These are phyloP conservation scores for Gryllus bimaculatus DNA, from an alignment of 1,140 invertebrate genomes.

Conservation along the genomic window DNA sequence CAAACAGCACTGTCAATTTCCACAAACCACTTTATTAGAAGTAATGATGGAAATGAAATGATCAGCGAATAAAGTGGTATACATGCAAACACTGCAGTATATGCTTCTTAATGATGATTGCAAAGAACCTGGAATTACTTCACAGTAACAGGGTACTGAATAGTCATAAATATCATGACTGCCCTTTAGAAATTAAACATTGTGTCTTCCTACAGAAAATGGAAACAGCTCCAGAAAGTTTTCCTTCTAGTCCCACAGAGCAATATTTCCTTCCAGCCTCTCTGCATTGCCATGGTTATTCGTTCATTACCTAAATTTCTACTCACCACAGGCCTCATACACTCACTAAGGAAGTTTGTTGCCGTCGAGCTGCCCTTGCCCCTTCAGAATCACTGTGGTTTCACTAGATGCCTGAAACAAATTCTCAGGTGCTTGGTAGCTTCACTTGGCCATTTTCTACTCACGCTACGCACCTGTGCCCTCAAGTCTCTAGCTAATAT, in stretches of 20 bases:
- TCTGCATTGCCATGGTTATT: background rate
- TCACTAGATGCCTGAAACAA: constrained; percentile 49
- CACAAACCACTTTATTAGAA: no score
- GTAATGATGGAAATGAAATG: no score
- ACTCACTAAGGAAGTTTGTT: background rate
- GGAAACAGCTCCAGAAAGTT: background rate
- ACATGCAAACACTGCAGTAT: background rate
- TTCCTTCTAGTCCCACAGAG: background rate
- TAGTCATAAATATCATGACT: no score
- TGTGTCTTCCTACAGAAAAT: no score
- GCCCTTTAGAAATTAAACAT: no score
- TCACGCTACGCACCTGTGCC: constrained; percentile 13
- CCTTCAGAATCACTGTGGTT: constrained; percentile 4
- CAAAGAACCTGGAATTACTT: background rate
- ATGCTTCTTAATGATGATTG: background rate
- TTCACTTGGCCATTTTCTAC: constrained; percentile 26
- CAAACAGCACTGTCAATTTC: no score
- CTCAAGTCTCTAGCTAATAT: background rate
- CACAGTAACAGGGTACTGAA: no score
- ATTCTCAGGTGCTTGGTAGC: constrained; percentile 50
- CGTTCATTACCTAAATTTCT: background rate
- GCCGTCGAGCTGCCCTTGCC: background rate
- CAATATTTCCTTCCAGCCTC: background rate
- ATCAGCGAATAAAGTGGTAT: no score
- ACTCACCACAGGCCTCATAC: background rate